Evolutionary conservation across 2,113 vertebrate species (phyloP).

Genomic region (Centrocercus urophasianus): DNA sequence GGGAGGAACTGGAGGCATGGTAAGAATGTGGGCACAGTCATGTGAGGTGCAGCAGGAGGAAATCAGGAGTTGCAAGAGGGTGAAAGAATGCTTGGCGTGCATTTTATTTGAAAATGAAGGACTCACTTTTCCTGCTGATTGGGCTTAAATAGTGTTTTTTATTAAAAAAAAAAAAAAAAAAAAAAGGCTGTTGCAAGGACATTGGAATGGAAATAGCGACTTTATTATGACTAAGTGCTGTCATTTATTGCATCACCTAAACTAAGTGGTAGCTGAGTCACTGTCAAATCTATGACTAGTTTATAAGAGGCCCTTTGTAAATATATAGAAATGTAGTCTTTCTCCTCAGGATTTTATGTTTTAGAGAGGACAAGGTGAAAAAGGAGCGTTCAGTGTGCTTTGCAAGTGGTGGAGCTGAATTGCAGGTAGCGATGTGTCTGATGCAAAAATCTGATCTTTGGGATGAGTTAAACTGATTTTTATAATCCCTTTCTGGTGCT

Average conservation of each 20-base stretch:
- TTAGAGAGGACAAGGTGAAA: neutral
- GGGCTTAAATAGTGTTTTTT: neutral
- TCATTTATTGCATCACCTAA: neutral
- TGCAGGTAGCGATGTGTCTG: neutral
- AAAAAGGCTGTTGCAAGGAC: neutral
- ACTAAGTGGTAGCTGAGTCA: constrained; percentile 1
- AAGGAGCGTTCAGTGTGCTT: neutral
- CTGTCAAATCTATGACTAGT: neutral
- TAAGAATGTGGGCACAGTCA: constrained; percentile 5
- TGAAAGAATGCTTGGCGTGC: neutral
- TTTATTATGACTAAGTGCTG: constrained; percentile 20
- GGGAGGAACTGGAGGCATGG: neutral
- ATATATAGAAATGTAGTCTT: neutral
- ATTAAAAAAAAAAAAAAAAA: neutral
- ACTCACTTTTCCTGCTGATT: neutral
- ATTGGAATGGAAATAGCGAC: constrained; percentile 30
- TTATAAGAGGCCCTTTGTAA: neutral
- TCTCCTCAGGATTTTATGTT: neutral
- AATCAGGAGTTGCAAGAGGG: neutral
- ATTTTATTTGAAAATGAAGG: neutral
- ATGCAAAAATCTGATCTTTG: neutral
- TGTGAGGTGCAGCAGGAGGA: neutral
- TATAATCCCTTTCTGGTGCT: neutral
- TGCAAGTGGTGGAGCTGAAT: neutral
- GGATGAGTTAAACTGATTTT: neutral